Conservation (phyloP, 2,797 vertebrate genomes). For the Hafferia zeledoni region DNA sequence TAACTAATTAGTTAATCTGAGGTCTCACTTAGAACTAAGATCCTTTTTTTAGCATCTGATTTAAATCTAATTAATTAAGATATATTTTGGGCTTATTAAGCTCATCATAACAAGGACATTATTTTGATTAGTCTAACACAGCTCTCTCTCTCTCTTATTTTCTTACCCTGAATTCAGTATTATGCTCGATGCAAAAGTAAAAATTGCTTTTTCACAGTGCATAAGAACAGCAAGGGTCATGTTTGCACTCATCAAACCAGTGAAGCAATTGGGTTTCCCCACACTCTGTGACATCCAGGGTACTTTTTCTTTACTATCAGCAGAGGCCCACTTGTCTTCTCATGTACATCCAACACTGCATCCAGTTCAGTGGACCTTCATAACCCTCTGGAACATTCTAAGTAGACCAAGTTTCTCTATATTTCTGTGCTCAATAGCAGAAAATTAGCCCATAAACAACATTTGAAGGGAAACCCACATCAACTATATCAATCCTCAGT, state of each 20-base stretch:
- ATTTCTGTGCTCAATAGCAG: not conserved
- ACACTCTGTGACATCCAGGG: not conserved
- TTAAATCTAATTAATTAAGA: conserved; percentile 58
- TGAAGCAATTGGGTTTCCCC: not conserved
- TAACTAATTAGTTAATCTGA: conserved; percentile 56
- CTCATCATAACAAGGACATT: conserved; percentile 25
- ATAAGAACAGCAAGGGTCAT: not conserved
- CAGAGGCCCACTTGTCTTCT: not conserved
- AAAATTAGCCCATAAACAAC: not conserved
- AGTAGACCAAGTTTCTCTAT: not conserved
- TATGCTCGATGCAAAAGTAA: not conserved
- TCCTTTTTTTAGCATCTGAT: conserved; percentile 49
- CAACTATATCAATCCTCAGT: not conserved
- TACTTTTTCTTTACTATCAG: not conserved
- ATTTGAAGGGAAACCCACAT: not conserved
- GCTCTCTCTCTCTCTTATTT: not conserved
- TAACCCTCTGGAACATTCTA: not conserved
- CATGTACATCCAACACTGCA: not conserved
- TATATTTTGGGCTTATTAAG: conserved; percentile 30
- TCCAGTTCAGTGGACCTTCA: not conserved
- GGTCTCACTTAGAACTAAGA: conserved; percentile 20
- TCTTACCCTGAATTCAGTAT: conserved; percentile 1
- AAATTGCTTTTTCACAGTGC: conserved; percentile 15
- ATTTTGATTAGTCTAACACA: conserved; percentile 32
- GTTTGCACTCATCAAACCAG: not conserved